Evolutionary conservation across 1,140 invertebrate genomes (phyloP).

Genomic region (Triops longicaudatus): DNA sequence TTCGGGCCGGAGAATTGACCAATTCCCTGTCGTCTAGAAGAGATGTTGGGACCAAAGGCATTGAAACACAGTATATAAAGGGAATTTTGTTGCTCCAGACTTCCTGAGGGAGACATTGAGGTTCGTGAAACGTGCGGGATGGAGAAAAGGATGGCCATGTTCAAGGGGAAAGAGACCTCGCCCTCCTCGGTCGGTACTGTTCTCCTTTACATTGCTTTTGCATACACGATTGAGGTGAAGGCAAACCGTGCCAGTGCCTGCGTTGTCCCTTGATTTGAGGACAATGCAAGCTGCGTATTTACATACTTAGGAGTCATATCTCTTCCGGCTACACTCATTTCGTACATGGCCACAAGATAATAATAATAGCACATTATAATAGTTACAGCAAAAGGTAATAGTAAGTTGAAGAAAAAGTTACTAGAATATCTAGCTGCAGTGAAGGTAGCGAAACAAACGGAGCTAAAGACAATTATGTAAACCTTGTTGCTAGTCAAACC

Average conservation of each 20-base stretch:
- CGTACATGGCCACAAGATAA: too few relatives aligned
- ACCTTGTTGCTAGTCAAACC: too few relatives aligned
- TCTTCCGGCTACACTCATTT: background rate
- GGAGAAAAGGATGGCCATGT: background rate
- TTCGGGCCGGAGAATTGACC: background rate
- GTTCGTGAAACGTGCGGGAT: background rate
- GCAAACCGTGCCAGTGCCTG: background rate
- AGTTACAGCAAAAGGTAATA: too few relatives aligned
- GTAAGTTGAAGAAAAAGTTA: too few relatives aligned
- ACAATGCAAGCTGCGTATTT: background rate
- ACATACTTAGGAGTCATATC: background rate
- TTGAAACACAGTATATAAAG: background rate
- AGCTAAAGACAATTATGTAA: too few relatives aligned
- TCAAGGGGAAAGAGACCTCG: background rate
- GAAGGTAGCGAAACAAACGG: too few relatives aligned
- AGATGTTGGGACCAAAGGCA: background rate
- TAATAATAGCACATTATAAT: too few relatives aligned
- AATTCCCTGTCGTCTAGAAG: background rate
- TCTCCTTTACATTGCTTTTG: background rate
- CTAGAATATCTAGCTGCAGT: too few relatives aligned
- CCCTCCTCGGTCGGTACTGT: background rate
- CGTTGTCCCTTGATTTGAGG: background rate
- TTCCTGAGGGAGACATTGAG: background rate
- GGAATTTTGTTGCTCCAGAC: background rate
- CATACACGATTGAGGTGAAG: constrained; percentile 7